Conservation (phyloP, 92 coral and sea anemone genomes). For the Palythoa grandiflora region DNA sequence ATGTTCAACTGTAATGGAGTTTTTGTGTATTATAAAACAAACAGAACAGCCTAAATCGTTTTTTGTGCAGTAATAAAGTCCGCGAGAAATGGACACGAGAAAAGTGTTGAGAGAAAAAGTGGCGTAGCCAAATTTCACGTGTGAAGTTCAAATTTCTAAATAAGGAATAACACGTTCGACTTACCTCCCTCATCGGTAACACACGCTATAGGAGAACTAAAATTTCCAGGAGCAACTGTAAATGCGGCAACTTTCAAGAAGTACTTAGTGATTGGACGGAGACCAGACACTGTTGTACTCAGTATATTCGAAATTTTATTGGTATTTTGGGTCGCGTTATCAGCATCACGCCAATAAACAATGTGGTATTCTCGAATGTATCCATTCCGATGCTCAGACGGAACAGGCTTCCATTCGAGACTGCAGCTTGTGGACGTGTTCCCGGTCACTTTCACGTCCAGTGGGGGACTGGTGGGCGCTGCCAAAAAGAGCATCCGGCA, state of each 20-base stretch:
- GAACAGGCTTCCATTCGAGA: slow-evolving; percentile 12
- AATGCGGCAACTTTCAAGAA: slow-evolving; percentile 23
- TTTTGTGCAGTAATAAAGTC: no score
- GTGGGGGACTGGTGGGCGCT: slow-evolving; percentile 36
- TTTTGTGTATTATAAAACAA: no score
- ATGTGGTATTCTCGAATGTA: slow-evolving; percentile 4
- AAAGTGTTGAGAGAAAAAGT: no score
- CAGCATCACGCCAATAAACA: slow-evolving; percentile 12
- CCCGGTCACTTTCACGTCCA: background rate
- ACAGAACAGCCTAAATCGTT: no score
- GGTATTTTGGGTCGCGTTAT: background rate
- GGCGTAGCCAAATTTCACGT: no score
- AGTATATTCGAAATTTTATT: no score
- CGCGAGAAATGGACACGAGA: no score
- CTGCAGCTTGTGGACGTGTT: slow-evolving; percentile 19
- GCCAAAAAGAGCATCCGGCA: background rate
- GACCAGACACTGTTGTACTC: background rate
- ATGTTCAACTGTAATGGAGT: no score
- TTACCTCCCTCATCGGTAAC: background rate
- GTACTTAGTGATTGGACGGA: slow-evolving; percentile 16
- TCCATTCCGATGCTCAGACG: background rate
- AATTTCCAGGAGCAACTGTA: slow-evolving; percentile 13
- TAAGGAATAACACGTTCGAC: no score
- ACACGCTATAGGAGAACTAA: slow-evolving; percentile 2
- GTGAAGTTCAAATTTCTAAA: no score